These are phyloP conservation scores for Brotula barbata DNA, from an alignment of 2,797 vertebrate species.

Conservation along the genomic window DNA sequence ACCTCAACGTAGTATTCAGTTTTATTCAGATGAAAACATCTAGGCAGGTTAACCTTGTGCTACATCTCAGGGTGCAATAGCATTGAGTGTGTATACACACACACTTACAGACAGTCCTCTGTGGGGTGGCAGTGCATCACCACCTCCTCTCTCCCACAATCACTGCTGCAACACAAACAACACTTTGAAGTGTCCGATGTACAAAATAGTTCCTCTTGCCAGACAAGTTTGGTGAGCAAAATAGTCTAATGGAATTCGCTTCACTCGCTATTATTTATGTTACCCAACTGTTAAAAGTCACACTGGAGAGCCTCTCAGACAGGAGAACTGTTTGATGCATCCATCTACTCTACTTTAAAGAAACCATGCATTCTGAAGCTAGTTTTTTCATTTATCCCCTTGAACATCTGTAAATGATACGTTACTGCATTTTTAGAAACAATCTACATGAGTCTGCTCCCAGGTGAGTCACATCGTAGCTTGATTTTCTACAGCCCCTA, in stretches of 20 bases:
- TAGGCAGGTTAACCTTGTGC: constrained; percentile 17
- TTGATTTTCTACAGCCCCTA: constrained; percentile 26
- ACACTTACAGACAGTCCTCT: constrained; percentile 33
- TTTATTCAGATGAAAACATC: constrained; percentile 11
- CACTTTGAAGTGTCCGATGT: constrained; percentile 63
- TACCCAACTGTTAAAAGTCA: constrained; percentile 43
- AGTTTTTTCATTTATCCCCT: constrained; percentile 27
- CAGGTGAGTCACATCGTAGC: not conserved
- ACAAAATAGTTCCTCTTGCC: constrained; percentile 49
- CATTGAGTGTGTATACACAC: constrained; percentile 26
- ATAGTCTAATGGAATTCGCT: constrained; percentile 55
- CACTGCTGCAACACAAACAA: constrained; percentile 53
- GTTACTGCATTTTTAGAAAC: constrained; percentile 29
- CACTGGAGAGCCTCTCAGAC: constrained; percentile 32
- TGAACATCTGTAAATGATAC: constrained; percentile 35
- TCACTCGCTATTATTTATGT: constrained; percentile 62
- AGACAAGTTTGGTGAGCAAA: constrained; percentile 55
- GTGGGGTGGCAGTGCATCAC: constrained; percentile 36
- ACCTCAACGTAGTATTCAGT: constrained; percentile 2
- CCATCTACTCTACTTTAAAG: constrained; percentile 54
- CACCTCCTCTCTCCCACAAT: constrained; percentile 41
- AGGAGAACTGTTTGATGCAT: constrained; percentile 42
- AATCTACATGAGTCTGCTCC: constrained; percentile 11
- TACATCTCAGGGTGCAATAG: constrained; percentile 25
- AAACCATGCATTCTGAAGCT: constrained; percentile 38